phyloP scores from a whole-genome alignment of 2,888 invertebrate species.

The Frankliniella intonsa region DNA sequence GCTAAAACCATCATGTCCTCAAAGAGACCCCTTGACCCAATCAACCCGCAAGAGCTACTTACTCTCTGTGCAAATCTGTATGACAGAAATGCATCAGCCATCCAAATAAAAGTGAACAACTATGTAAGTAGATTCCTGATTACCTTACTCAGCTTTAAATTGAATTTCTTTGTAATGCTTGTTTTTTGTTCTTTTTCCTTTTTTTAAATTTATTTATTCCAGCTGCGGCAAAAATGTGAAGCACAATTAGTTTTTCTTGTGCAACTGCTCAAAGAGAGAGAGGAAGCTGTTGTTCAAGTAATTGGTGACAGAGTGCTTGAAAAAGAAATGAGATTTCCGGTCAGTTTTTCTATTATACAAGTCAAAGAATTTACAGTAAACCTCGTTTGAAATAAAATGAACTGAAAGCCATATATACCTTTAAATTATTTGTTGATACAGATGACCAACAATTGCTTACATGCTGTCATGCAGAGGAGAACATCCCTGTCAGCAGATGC shows the following conservation, averaged over 20 bases:
- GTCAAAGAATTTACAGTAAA: neutral
- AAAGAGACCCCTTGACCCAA: constrained; percentile 46
- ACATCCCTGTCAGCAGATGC: constrained; percentile 38
- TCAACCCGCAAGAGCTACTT: constrained; percentile 56
- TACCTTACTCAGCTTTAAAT: neutral
- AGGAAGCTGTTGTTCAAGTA: constrained; percentile 59
- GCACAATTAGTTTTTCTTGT: constrained; percentile 49
- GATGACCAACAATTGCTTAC: constrained; percentile 37
- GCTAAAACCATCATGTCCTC: neutral
- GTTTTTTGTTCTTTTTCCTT: neutral
- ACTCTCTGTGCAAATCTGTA: constrained; percentile 52
- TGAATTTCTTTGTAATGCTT: neutral
- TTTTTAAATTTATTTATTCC: constrained; percentile 19
- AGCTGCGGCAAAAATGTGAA: constrained; percentile 33
- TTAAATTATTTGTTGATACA: constrained; percentile 34
- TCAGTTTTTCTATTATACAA: constrained; percentile 42
- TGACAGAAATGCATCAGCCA: constrained; percentile 49
- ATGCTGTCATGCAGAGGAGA: constrained; percentile 38
- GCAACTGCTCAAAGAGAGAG: constrained; percentile 51
- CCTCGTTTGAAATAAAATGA: neutral
- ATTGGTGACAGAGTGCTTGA: constrained; percentile 52
- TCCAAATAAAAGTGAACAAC: constrained; percentile 57
- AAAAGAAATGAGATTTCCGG: constrained; percentile 51
- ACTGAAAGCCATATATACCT: too few species aligned
- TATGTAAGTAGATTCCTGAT: constrained; percentile 50